Percentiles rank a stretch among this genome's conserved stretches.
phyloP scores from a whole-genome alignment of 2,113 vertebrate species.

The Hyla sarda region DNA sequence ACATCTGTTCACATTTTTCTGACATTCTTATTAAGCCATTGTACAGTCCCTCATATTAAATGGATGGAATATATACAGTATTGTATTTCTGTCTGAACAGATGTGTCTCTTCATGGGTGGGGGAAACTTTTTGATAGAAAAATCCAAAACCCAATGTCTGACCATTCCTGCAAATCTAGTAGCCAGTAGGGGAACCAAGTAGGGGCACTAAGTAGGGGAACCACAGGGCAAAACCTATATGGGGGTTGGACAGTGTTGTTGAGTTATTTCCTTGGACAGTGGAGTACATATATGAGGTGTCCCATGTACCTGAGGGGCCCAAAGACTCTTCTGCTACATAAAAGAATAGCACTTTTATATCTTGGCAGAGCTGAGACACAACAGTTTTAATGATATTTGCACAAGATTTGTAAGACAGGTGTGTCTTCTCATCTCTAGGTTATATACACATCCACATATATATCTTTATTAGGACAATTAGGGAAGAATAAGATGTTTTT shows the following conservation, averaged over 20 bases:
- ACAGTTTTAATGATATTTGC: too few species aligned
- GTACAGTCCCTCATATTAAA: not conserved
- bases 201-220: not conserved
- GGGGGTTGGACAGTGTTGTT: not conserved
- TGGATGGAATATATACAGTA: not conserved
- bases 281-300: not conserved
- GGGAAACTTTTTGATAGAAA: not conserved
- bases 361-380: too few species aligned
- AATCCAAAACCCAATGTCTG: not conserved
- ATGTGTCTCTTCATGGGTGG: not conserved
- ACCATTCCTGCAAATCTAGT: not conserved
- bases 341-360: too few species aligned
- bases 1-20: conserved; percentile 35
- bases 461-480: too few species aligned
- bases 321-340: not conserved
- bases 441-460: too few species aligned
- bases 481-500: too few species aligned
- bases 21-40: not conserved
- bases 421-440: too few species aligned
- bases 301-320: too few species aligned
- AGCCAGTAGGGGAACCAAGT: not conserved
- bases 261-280: not conserved
- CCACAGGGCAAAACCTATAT: not conserved
- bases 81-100: not conserved
- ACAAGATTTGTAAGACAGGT: too few species aligned